Base-by-base conservation (phyloP, 2,113 vertebrate species). In the Varanus salvator region DNA sequence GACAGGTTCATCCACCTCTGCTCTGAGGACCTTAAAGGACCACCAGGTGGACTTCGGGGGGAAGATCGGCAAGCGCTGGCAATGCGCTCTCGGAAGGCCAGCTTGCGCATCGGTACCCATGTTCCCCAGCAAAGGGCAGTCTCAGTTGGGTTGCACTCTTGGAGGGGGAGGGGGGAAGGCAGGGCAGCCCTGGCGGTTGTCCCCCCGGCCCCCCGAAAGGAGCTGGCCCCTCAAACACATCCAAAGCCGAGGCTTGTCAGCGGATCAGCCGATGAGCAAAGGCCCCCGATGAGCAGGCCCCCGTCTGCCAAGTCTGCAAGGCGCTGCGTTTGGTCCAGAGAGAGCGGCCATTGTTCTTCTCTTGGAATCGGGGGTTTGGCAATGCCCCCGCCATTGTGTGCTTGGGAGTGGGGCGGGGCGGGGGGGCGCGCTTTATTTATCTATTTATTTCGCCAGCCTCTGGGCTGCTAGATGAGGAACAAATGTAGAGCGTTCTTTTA, bases 401-500 rank as follows among this genome's bases (percentile, higher is more conserved):
- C 44, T 69, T 1, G 1, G 1, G 89, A 38, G 68, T 1, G 34
- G 6, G 54, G 6, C 7, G 1, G 54, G 6, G 54, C 15, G 57
- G 57, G 8, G 12, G 72, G 19, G 3, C n/a, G 19, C 60, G 60
- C 38, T 44, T 44, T 29, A 17, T 87, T 76, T 86, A 57, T 29
- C 14, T 83, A 14, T 90, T 92, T 82, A 48, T 81, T 94, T 72
- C 85, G 84, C 86, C 66, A 3, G 85, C 93, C 90, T 95, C 48
- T 5, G 25, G 90, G 85, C 93, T 38, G 83, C 0, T 0, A 94
- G 90, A 91, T 87, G 78, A 87, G 81, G 91, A 90, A 80, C 92
- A 89, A 94, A 93, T 87, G 87, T 90, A 91, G 91, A 94, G 85
- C 91, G 87, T 94, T 95, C 94, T 93, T 95, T 92, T 91, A 95